Base-by-base conservation (phyloP, 1,140 invertebrate genomes). In the Luehdorfia chinensis region DNA sequence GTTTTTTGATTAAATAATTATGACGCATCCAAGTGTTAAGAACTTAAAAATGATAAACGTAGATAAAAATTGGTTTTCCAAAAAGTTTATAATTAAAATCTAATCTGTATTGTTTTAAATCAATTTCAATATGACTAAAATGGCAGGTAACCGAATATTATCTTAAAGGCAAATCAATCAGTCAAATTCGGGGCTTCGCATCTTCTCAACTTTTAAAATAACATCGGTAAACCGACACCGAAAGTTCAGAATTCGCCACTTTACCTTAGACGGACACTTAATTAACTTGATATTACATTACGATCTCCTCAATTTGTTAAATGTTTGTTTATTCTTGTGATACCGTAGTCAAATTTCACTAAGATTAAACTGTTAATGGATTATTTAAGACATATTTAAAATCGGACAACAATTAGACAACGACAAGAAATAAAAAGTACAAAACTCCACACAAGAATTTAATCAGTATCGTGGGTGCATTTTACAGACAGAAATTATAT, bases 281-380 rank as follows among this genome's bases (percentile, higher is more conserved):
- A 37, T 37, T 37, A 37, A 37, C n/a, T n/a, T 12, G 18, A 21
- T 37, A 37, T 37, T 37, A 6, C 18, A 7, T 37, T 37, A 37
- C 34, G 7, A 37, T 5, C 3, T 3, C 14, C 14, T 37, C 2
- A 37, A 36, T 21, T 34, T n/a, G 18, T 34, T 34, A 34, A 34
- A 19, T 19, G 33, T 36, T 36, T 21, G 33, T 21, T 36, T 11
- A 19, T 0, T 8, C 2, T 4, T 36, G 15, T 4, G 33, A 36
- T 21, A 21, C 19, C n/a, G n/a, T n/a, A n/a, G 7, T 32, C 31
- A 15, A 32, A 15, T 32, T 32, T 8, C 31, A 6, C 5, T 15
- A 1, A n/a, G n/a, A n/a, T n/a, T n/a, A n/a, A n/a, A n/a, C n/a
- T n/a, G n/a, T n/a, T n/a, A n/a, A n/a, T n/a, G n/a, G n/a, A n/a